phyloP scores from a whole-genome alignment of 2,113 vertebrate genomes.

The Anseranas semipalmata region DNA sequence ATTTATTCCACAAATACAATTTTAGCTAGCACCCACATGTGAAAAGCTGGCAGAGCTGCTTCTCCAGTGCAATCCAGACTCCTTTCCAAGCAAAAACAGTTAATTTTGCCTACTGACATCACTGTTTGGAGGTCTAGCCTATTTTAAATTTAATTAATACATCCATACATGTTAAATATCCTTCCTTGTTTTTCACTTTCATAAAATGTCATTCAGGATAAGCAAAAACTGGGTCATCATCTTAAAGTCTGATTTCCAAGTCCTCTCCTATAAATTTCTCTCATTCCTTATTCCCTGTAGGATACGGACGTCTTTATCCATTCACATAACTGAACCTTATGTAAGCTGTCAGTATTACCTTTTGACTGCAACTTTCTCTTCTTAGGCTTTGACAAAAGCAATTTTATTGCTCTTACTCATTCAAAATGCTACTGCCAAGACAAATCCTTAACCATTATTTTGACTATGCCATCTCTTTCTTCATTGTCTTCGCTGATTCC shows the following conservation, averaged over 20 bases:
- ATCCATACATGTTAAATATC: neutral
- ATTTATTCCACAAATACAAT: neutral
- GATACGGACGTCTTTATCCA: neutral
- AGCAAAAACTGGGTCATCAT: neutral
- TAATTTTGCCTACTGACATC: neutral
- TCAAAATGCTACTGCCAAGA: neutral
- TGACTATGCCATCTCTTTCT: neutral
- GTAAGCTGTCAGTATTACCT: neutral
- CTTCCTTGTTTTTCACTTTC: neutral
- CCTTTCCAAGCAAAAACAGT: neutral
- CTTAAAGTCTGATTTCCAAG: neutral
- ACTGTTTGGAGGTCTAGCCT: neutral
- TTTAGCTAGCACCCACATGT: neutral
- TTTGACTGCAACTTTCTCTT: neutral
- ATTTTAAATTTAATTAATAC: neutral
- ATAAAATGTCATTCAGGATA: neutral
- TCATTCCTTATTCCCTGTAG: neutral
- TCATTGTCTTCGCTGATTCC: neutral
- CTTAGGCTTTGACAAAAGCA: neutral
- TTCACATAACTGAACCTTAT: neutral
- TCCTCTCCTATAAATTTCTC: neutral
- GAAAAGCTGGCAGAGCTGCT: neutral
- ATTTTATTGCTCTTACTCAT: neutral
- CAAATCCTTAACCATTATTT: neutral
- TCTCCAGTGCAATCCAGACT: neutral